Base-by-base conservation (phyloP, 1,140 invertebrate species). In the Drosophila subobscura region DNA sequence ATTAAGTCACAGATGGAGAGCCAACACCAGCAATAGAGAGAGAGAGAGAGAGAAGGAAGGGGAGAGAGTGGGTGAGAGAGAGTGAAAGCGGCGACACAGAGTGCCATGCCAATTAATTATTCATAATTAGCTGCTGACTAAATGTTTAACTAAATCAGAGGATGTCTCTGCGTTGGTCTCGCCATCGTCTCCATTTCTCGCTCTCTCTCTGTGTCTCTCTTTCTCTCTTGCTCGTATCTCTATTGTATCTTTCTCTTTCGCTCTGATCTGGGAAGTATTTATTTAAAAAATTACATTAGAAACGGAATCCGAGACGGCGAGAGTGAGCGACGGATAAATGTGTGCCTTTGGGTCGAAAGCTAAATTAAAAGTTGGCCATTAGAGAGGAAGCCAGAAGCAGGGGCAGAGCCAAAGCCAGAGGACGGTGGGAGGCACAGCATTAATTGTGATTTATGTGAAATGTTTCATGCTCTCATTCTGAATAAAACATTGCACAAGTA, bases 101-200 rank as follows among this genome's bases (percentile, higher is more conserved):
- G 44, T 58, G 49, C 33, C 68, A 58, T 55, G 49, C 33, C 74
- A 58, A 83, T 83, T 83, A 81, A 81, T 81, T 83, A 83, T 81
- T 77, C 79, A 83, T 81, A 81, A 83, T 83, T 83, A 78, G 79
- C 74, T 67, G 64, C 55, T 60, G 70, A 78, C 79, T 83, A 78
- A 83, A 71, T 81, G 79, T 71, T 83, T 78, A 83, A 71, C 79
- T 74, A 78, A 83, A 83, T 83, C 79, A 73, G 72, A 67, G 71
- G 71, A 74, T 47, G 70, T 14, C 59, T 33, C 57, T 20, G n/a
- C 53, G 16, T 10, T 29, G 50, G 50, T n/a, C 50, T 52, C 5
- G 33, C 33, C 33, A 4, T 37, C 10, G 7, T 37, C 33, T 37
- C 10, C 8, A 33, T 33, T 3, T 37, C 7, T 8, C 29, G 8